Conservation (phyloP, 2,797 vertebrate genomes). For the Craterocephalus amniculus region DNA sequence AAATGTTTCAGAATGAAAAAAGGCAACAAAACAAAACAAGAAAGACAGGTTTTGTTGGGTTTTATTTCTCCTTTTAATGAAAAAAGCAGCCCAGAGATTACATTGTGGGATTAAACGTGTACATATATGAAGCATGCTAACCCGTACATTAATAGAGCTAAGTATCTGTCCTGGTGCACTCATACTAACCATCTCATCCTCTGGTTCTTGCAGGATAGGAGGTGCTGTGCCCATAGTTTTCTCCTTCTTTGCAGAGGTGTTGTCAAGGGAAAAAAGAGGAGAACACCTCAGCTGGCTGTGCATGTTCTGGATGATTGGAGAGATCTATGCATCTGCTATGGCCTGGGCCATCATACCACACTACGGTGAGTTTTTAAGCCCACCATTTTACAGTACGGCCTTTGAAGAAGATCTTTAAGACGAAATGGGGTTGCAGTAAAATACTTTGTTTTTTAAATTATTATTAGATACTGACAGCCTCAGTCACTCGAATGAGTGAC, state of each 20-base stretch:
- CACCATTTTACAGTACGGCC: not conserved
- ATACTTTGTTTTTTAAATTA: not conserved
- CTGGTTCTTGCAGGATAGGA: slow-evolving; percentile 87
- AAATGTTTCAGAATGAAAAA: too few relatives aligned
- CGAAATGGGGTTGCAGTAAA: not conserved
- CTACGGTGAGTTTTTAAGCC: slow-evolving; percentile 87
- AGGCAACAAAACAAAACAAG: not conserved
- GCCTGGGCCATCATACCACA: slow-evolving; percentile 99
- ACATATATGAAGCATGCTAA: not conserved
- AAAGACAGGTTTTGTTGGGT: not conserved
- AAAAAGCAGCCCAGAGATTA: not conserved
- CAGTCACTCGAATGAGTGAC: not conserved
- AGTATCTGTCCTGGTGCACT: not conserved
- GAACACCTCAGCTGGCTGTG: slow-evolving; percentile 98
- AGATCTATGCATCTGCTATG: slow-evolving; percentile 98
- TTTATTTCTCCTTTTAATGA: not conserved
- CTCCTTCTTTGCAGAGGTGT: slow-evolving; percentile 96
- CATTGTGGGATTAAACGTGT: not conserved
- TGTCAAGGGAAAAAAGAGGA: slow-evolving; percentile 95
- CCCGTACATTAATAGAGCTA: not conserved
- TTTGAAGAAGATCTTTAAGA: not conserved
- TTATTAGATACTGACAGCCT: not conserved
- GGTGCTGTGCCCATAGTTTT: slow-evolving; percentile 96
- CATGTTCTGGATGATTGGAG: slow-evolving; percentile 99
- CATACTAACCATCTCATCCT: slow-evolving; percentile 33